Evolutionary conservation across 2,113 vertebrate genomes (phyloP).

Genomic region (Morone saxatilis): DNA sequence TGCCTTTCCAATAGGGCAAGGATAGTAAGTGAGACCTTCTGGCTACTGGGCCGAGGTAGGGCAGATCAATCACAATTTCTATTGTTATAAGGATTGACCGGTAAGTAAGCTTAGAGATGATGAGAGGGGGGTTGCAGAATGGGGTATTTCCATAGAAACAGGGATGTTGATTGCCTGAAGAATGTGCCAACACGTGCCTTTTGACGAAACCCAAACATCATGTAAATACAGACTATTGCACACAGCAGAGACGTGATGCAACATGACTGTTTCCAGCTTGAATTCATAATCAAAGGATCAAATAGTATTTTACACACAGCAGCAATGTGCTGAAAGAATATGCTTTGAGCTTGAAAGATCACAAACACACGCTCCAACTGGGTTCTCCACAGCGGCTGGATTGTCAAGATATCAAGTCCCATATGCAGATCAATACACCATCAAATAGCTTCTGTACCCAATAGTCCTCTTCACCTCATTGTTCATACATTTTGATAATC

Average conservation of each 20-base stretch:
- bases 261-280: neutral
- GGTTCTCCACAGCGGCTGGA: neutral
- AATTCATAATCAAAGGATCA: slow-evolving; percentile 36
- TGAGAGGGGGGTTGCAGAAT: neutral
- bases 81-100: slow-evolving; percentile 67
- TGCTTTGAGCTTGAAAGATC: slow-evolving; percentile 27
- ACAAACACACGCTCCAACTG: neutral
- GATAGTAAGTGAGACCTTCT: slow-evolving; percentile 64
- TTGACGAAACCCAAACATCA: slow-evolving; percentile 13
- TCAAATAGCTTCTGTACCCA: neutral
- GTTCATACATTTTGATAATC: slow-evolving; percentile 52
- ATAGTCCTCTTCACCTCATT: neutral
- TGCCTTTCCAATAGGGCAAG: slow-evolving; percentile 76
- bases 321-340: slow-evolving; percentile 4
- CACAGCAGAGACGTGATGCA: slow-evolving; percentile 6
- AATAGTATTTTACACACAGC: neutral
- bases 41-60: slow-evolving; percentile 64
- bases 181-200: neutral
- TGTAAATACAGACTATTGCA: neutral
- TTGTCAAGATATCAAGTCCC: neutral
- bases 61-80: slow-evolving; percentile 80
- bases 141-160: slow-evolving; percentile 44
- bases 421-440: slow-evolving; percentile 39
- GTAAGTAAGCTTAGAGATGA: slow-evolving; percentile 2
- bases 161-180: neutral